phyloP scores from a whole-genome alignment of 2,888 invertebrate genomes.

The Unio delphinus region DNA sequence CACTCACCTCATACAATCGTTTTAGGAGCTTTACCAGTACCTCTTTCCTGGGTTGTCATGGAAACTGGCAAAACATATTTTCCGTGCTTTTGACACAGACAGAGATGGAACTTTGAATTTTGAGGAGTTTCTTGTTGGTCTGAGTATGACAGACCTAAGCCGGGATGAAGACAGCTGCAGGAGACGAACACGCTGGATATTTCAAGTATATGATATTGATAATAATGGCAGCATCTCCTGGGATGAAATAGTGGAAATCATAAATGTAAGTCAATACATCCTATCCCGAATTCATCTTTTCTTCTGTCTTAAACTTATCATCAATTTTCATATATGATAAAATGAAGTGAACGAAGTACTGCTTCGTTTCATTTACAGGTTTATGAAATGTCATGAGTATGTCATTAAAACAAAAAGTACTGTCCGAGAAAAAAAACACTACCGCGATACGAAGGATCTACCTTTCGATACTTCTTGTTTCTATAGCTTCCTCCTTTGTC shows the following conservation, averaged over 20 bases:
- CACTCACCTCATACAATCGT: no score
- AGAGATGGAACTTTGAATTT: conserved; percentile 29
- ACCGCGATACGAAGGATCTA: no score
- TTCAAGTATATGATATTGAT: conserved; percentile 34
- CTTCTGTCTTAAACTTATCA: not conserved
- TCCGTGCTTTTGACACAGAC: conserved; percentile 27
- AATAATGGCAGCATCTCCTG: conserved; percentile 30
- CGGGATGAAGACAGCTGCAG: conserved; percentile 8
- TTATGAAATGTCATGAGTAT: no score
- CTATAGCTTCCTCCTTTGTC: no score
- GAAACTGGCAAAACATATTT: conserved; percentile 23
- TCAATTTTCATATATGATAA: no score
- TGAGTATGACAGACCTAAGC: conserved; percentile 26
- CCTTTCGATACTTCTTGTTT: no score
- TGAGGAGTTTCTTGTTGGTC: conserved; percentile 36
- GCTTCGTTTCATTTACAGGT: no score
- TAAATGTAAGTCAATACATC: conserved; percentile 14
- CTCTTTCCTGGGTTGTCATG: no score
- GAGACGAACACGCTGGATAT: conserved; percentile 25
- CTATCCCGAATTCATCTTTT: not conserved
- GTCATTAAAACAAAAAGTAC: no score
- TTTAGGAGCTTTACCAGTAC: no score
- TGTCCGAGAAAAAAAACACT: no score
- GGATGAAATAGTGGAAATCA: conserved; percentile 28
- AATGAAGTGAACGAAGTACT: no score